Percentiles rank a stretch among this genome's conserved stretches.
Evolutionary conservation across 2,113 vertebrate species (phyloP).

Genomic region (Camelus bactrianus): DNA sequence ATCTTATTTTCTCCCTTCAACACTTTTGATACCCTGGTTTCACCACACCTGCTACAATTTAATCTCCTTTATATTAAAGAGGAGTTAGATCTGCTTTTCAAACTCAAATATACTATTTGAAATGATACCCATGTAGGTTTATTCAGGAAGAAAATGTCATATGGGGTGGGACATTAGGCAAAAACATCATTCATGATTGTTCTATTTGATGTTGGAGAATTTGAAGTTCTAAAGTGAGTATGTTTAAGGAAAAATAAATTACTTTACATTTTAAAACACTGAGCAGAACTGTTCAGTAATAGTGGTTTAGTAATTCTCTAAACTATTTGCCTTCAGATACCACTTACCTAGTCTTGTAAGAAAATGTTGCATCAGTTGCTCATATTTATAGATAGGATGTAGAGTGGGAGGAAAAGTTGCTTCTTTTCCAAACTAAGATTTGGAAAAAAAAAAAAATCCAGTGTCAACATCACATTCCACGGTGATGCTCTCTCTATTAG

Average conservation of each 20-base stretch:
- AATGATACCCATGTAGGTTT: neutral
- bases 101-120: neutral
- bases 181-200: neutral
- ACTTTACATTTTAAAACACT: neutral
- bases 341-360: neutral
- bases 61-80: neutral
- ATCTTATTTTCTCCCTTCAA: conserved; percentile 28
- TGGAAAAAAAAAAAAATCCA: neutral
- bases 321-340: neutral
- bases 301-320: neutral
- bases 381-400: neutral
- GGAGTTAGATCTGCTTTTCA: neutral
- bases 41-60: neutral
- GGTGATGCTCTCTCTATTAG: neutral
- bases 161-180: neutral
- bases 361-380: neutral
- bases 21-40: neutral
- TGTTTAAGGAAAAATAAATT: neutral
- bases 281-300: neutral
- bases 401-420: neutral
- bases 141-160: neutral
- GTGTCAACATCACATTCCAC: neutral
- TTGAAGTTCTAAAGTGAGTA: neutral
- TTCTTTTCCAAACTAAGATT: neutral
- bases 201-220: neutral